Percentiles rank a stretch among this genome's conserved stretches.
phyloP scores from a whole-genome alignment of 1,140 invertebrate species.

The Drosophila triauraria region DNA sequence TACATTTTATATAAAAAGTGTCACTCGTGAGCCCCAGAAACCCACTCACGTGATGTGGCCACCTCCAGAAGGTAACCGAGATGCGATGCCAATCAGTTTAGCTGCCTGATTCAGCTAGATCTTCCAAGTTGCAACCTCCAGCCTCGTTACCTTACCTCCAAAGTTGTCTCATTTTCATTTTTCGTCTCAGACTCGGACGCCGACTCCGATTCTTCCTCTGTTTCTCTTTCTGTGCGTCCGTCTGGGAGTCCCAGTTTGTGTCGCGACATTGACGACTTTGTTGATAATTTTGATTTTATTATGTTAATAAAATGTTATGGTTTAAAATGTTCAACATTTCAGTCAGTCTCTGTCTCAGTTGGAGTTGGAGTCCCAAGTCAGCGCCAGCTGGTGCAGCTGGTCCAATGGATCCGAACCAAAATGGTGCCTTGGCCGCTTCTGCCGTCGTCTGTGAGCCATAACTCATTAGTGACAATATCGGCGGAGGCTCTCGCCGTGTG shows the following conservation, averaged over 20 bases:
- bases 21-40: background rate
- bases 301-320: constrained; percentile 85
- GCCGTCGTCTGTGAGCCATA: constrained; percentile 78
- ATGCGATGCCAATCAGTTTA: constrained; percentile 64
- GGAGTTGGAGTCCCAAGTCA: constrained; percentile 22
- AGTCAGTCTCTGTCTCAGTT: constrained; percentile 40
- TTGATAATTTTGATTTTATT: constrained; percentile 85
- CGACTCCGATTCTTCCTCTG: background rate
- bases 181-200: constrained; percentile 38
- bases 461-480: constrained; percentile 83
- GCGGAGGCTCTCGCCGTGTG: constrained; percentile 57
- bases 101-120: constrained; percentile 39
- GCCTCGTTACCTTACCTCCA: constrained; percentile 71
- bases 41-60: constrained; percentile 35
- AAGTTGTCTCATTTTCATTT: constrained; percentile 75
- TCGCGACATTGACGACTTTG: constrained; percentile 84
- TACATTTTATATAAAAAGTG: background rate
- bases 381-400: constrained; percentile 51
- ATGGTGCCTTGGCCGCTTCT: background rate
- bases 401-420: constrained; percentile 36
- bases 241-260: constrained; percentile 48
- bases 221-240: constrained; percentile 28
- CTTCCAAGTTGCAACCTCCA: constrained; percentile 38
- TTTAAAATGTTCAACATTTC: constrained; percentile 83
- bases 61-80: constrained; percentile 24